Evolutionary conservation across 2,888 invertebrate genomes (phyloP).

Genomic region (Balanococcus diminutus): DNA sequence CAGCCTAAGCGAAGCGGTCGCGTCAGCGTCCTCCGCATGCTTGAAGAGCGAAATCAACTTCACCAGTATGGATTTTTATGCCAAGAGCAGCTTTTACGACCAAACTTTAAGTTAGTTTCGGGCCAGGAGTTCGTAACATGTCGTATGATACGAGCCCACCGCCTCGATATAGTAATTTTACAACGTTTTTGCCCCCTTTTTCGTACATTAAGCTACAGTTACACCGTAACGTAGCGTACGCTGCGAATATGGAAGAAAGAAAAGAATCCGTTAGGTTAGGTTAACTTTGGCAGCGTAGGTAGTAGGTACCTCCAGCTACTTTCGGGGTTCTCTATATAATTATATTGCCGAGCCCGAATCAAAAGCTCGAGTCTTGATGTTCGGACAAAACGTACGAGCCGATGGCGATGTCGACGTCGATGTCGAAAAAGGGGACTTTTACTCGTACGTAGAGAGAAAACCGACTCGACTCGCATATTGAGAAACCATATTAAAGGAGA

Average conservation of each 20-base stretch:
- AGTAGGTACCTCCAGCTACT: too few relatives aligned
- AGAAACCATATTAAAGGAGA: constrained; percentile 25
- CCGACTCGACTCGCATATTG: background rate
- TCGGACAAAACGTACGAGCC: too few relatives aligned
- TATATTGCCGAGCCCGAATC: background rate
- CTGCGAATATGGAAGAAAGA: too few relatives aligned
- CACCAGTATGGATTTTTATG: constrained; percentile 44
- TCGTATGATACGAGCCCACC: background rate
- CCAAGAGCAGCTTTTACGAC: constrained; percentile 45
- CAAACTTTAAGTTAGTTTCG: constrained; percentile 43
- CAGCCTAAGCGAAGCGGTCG: background rate
- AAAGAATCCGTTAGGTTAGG: background rate
- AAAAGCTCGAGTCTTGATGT: too few relatives aligned
- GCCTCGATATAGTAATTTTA: background rate
- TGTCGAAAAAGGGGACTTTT: background rate
- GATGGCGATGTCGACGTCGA: background rate
- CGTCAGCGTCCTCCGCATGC: background rate
- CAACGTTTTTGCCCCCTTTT: background rate
- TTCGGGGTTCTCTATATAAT: too few relatives aligned
- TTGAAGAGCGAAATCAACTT: constrained; percentile 42
- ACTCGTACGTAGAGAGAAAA: background rate
- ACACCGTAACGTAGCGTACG: too few relatives aligned
- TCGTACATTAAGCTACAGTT: too few relatives aligned
- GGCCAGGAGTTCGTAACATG: constrained; percentile 35
- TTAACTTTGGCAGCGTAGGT: background rate